A percentile compares a stretch with the other conserved stretches of the same genome.
phyloP scores from a whole-genome alignment of 2,113 vertebrate genomes.

The Zapus hudsonius region DNA sequence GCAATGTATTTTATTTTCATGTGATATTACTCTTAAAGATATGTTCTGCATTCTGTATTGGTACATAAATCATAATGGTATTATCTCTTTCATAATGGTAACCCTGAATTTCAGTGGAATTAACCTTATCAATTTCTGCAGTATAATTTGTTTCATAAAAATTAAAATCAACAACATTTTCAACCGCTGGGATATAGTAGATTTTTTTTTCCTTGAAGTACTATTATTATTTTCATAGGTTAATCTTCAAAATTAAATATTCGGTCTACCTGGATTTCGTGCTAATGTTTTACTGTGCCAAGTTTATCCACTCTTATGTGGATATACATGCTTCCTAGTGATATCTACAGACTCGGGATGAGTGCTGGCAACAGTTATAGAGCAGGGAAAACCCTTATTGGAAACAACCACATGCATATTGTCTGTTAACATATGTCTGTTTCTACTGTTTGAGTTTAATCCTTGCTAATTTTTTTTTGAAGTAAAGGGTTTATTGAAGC shows the following conservation, averaged over 20 bases:
- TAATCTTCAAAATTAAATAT: slow-evolving; percentile 39
- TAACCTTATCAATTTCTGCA: neutral
- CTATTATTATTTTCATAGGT: neutral
- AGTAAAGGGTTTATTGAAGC: no score
- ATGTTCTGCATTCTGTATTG: neutral
- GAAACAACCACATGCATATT: neutral
- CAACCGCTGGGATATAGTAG: neutral
- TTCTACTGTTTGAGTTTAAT: neutral
- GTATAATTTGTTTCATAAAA: neutral
- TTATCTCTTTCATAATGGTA: neutral
- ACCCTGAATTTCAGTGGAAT: neutral
- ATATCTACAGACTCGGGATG: neutral
- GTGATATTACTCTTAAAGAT: neutral
- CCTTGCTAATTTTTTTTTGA: neutral
- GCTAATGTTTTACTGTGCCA: neutral
- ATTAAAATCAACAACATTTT: neutral
- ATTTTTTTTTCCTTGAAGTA: slow-evolving; percentile 4
- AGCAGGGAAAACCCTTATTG: neutral
- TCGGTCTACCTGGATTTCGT: neutral
- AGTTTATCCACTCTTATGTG: neutral
- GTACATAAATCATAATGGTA: neutral
- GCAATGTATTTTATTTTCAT: neutral
- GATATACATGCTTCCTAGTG: neutral
- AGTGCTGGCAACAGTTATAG: neutral
- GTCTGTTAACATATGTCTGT: neutral